phyloP scores from a whole-genome alignment of 37 sponge, comb jelly and placozoan species.

The Eunapius fragilis region DNA sequence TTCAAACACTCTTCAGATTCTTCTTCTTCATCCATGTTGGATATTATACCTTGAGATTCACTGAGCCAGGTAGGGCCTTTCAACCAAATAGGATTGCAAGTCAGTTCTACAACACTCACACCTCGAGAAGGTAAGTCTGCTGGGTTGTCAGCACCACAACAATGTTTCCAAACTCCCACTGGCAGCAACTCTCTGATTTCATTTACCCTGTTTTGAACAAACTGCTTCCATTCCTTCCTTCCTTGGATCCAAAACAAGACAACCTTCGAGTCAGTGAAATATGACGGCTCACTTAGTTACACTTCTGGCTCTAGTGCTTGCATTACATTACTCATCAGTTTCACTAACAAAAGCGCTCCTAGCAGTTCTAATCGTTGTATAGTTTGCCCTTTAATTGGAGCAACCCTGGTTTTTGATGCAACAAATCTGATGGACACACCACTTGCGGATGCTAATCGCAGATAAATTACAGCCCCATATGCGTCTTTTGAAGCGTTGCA shows the following conservation, averaged over 20 bases:
- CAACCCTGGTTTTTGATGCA: constrained; percentile 7
- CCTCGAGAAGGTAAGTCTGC: constrained; percentile 6
- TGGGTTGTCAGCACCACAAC: constrained; percentile 7
- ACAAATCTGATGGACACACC: not conserved
- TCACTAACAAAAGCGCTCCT: not conserved
- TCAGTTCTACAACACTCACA: not conserved
- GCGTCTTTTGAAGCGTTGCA: not conserved
- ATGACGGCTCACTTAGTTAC: not conserved
- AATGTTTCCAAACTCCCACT: not conserved
- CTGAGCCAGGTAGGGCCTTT: constrained; percentile 6
- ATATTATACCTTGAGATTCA: not conserved
- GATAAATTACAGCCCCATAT: constrained; percentile 13
- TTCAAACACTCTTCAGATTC: not conserved
- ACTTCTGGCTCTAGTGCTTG: not conserved
- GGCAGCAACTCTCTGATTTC: constrained; percentile 11
- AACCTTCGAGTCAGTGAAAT: constrained; percentile 10
- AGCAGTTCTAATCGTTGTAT: constrained; percentile 6
- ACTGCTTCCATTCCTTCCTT: not conserved
- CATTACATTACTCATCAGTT: not conserved
- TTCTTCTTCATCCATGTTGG: not conserved
- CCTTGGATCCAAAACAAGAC: constrained; percentile 7
- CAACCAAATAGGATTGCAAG: not conserved
- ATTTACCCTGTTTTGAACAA: constrained; percentile 2
- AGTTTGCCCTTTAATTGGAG: not conserved
- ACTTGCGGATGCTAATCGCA: not conserved